These are phyloP conservation scores for Galeruca laticollis DNA, from an alignment of 2,888 invertebrate genomes.

Conservation along the genomic window DNA sequence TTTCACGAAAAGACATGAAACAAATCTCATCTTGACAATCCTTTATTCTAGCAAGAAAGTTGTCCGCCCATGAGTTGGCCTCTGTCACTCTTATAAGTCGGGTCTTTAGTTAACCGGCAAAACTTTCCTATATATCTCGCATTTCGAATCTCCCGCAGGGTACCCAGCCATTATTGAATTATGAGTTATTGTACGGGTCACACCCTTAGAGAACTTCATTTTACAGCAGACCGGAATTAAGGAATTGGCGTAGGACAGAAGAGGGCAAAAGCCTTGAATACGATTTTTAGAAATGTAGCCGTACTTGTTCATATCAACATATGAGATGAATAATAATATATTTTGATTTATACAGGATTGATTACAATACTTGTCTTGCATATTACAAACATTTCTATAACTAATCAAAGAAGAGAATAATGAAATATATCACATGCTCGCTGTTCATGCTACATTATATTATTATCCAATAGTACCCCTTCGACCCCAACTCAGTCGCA, in stretches of 20 bases:
- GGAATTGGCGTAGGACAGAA: conserved; percentile 17
- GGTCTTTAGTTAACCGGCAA: conserved; percentile 37
- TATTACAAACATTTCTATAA: too few relatives aligned
- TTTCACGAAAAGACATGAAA: not conserved
- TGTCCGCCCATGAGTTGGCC: conserved; percentile 28
- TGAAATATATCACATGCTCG: too few relatives aligned
- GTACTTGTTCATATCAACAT: not conserved
- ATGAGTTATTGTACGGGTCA: conserved; percentile 50
- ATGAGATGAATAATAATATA: too few relatives aligned
- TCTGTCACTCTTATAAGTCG: conserved; percentile 28
- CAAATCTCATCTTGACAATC: conserved; percentile 19
- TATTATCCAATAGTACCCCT: too few relatives aligned
- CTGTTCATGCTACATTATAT: too few relatives aligned
- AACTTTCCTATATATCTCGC: conserved; percentile 46
- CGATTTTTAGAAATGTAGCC: not conserved
- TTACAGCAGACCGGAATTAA: conserved; percentile 39
- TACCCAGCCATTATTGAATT: conserved; percentile 49
- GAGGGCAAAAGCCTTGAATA: not conserved
- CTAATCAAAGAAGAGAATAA: too few relatives aligned
- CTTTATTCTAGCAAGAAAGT: conserved; percentile 30
- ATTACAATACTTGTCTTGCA: too few relatives aligned
- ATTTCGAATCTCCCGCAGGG: conserved; percentile 45
- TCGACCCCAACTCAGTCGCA: too few relatives aligned
- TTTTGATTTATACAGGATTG: too few relatives aligned
- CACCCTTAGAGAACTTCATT: conserved; percentile 45